A percentile compares a stretch with the other conserved stretches of the same genome.
These are phyloP conservation scores for human (Homo sapiens) DNA, from an alignment of 2,113 vertebrate genomes.

Conservation along the genomic window GRCh38 chr5:104510001-104510500, in stretches of 20 bases:
- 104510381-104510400: not conserved
- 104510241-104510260: not conserved
- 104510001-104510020: not conserved
- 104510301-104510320: not conserved
- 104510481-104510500: not conserved
- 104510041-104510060: not conserved
- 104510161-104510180: not conserved
- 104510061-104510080: not conserved
- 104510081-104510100: not conserved
- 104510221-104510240: not conserved
- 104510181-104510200: not conserved
- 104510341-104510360: not conserved
- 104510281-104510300: not conserved
- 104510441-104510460: not conserved
- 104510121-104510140: not conserved
- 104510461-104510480: not conserved
- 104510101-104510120: not conserved
- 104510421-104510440: not conserved
- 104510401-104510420: not conserved
- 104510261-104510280: not conserved
- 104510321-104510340: not conserved
- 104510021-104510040: not conserved
- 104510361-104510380: not conserved
- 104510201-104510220: not conserved
- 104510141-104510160: not conserved